phyloP scores from a whole-genome alignment of 2,113 vertebrate genomes.

The Dromiciops gliroides region DNA sequence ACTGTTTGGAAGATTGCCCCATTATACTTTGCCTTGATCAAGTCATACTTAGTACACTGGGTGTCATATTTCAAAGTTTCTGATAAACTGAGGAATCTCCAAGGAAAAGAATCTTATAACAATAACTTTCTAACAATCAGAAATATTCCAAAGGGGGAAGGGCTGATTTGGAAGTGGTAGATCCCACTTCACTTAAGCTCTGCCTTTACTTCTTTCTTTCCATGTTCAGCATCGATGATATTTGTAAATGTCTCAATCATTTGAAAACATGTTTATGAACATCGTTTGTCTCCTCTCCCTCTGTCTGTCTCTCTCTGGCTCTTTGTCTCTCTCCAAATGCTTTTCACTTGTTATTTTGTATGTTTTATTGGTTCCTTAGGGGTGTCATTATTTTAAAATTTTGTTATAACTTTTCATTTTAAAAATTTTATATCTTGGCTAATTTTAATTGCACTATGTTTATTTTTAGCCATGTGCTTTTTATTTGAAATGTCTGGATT shows the following conservation, averaged over 20 bases:
- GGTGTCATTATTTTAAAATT: background rate
- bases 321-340: background rate
- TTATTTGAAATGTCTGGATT: background rate
- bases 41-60: background rate
- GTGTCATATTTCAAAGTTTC: background rate
- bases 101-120: background rate
- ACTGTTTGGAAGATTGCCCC: background rate
- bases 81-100: background rate
- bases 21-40: background rate
- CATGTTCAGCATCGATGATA: background rate
- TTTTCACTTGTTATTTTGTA: no score
- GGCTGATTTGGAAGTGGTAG: background rate
- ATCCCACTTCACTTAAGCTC: background rate
- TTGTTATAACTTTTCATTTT: background rate
- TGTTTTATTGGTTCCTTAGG: no score
- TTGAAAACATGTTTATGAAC: background rate
- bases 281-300: no score
- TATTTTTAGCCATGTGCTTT: background rate
- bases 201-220: background rate
- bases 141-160: background rate
- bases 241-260: background rate
- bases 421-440: background rate
- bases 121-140: background rate
- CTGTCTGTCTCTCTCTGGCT: background rate
- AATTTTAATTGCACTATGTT: background rate